Evolutionary conservation across 2,797 vertebrate genomes (phyloP).

Genomic region (Euphonia xanthogaster): DNA sequence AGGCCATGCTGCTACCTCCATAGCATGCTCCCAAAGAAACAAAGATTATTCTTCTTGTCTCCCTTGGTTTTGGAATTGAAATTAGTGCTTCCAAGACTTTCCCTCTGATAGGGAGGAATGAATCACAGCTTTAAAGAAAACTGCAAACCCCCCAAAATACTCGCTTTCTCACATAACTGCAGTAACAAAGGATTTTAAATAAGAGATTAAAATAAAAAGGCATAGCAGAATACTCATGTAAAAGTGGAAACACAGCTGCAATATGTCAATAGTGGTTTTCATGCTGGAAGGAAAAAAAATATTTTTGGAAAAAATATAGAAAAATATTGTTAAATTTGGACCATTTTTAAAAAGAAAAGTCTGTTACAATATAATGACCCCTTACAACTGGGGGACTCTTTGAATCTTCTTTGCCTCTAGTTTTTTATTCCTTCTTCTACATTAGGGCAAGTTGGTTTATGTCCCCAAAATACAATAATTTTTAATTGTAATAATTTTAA

Average conservation of each 20-base stretch:
- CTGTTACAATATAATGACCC: background rate
- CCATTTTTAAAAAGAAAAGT: background rate
- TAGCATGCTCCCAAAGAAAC: background rate
- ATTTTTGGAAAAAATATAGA: background rate
- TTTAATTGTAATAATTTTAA: background rate
- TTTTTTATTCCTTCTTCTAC: background rate
- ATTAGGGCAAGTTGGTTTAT: background rate
- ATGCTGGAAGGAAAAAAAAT: background rate
- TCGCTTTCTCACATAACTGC: background rate
- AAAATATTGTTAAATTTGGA: background rate
- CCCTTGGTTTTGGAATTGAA: background rate
- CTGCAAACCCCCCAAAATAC: rapidly evolving
- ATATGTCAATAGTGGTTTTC: background rate
- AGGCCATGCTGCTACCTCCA: background rate
- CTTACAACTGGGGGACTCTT: background rate
- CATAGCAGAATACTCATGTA: background rate
- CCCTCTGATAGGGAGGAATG: background rate
- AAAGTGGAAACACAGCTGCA: background rate
- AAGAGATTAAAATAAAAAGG: background rate
- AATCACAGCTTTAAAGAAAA: background rate
- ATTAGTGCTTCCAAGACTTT: background rate
- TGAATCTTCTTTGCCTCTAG: background rate
- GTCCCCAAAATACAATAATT: background rate
- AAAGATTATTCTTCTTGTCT: background rate
- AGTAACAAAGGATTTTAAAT: background rate